Evolutionary conservation across 2,888 invertebrate species (phyloP).

Genomic region (Agrypnus murinus): DNA sequence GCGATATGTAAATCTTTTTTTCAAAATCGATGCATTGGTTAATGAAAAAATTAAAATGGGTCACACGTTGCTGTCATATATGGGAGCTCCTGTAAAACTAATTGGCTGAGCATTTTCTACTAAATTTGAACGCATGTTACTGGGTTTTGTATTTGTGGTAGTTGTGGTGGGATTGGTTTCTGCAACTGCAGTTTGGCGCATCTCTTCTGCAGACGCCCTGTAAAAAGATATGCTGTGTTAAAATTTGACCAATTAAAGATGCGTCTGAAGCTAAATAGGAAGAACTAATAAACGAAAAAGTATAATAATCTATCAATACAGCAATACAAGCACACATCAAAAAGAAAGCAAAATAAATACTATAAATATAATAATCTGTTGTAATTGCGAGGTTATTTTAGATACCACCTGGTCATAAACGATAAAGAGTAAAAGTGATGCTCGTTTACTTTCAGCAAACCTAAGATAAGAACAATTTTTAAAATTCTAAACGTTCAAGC

Average conservation of each 20-base stretch:
- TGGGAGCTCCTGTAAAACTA: constrained; percentile 82
- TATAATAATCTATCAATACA: too few species aligned
- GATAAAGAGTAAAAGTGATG: too few species aligned
- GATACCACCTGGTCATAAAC: too few species aligned
- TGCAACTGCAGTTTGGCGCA: constrained; percentile 80
- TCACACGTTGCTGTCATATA: constrained; percentile 81
- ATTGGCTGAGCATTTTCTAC: constrained; percentile 89
- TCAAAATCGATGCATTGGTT: constrained; percentile 4
- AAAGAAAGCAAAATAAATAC: too few species aligned
- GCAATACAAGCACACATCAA: too few species aligned
- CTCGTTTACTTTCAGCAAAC: too few species aligned
- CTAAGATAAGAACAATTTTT: too few species aligned
- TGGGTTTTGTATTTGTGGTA: constrained; percentile 44
- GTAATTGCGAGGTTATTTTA: too few species aligned
- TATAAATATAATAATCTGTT: too few species aligned
- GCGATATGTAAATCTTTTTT: constrained; percentile 43
- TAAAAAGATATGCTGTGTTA: constrained; percentile 56
- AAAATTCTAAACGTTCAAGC: too few species aligned
- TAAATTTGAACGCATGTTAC: constrained; percentile 82
- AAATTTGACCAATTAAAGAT: neutral
- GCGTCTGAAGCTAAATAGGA: too few species aligned
- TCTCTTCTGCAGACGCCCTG: constrained; percentile 87
- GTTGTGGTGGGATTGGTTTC: constrained; percentile 58
- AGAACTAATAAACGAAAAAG: too few species aligned
- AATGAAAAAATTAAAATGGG: constrained; percentile 34